A percentile compares a stretch with the other conserved stretches of the same genome.
Conservation (phyloP, 2,113 vertebrate genomes). For the Boulengerochromis microlepis region DNA sequence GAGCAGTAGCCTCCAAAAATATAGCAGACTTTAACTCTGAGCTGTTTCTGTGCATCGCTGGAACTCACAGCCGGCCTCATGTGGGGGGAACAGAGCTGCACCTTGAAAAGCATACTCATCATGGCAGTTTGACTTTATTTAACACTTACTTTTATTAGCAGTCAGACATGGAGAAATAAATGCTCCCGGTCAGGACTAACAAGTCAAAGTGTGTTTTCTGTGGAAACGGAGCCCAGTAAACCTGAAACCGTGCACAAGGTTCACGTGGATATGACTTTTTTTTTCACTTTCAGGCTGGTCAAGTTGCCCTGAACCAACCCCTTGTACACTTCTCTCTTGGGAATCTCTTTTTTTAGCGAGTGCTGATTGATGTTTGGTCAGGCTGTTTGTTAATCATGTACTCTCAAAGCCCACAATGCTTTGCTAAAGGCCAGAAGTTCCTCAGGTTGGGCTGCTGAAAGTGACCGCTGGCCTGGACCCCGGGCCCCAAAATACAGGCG, state of each 20-base stretch:
- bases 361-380: conserved; percentile 46
- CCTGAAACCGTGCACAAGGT: conserved; percentile 4
- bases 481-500: conserved; percentile 38
- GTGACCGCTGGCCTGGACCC: conserved; percentile 42
- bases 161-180: conserved; percentile 33
- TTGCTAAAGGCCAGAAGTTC: conserved; percentile 50
- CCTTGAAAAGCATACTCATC: not conserved
- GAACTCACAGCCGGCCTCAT: not conserved
- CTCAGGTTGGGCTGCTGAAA: conserved; percentile 42
- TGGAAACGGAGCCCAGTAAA: conserved; percentile 28
- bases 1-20: not conserved
- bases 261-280: conserved; percentile 28
- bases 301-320: conserved; percentile 38
- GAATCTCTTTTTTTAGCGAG: conserved; percentile 47
- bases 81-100: not conserved
- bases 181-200: conserved; percentile 7
- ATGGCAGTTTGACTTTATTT: not conserved
- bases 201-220: conserved; percentile 21
- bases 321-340: conserved; percentile 19
- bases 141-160: conserved; percentile 23
- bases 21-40: conserved; percentile 1
- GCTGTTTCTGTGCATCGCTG: not conserved
- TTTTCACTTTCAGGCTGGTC: conserved; percentile 14
- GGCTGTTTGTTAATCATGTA: conserved; percentile 42
- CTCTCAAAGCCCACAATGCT: conserved; percentile 25